Conservation (phyloP, 1,140 invertebrate genomes). For the Drosophila arawakana region DNA sequence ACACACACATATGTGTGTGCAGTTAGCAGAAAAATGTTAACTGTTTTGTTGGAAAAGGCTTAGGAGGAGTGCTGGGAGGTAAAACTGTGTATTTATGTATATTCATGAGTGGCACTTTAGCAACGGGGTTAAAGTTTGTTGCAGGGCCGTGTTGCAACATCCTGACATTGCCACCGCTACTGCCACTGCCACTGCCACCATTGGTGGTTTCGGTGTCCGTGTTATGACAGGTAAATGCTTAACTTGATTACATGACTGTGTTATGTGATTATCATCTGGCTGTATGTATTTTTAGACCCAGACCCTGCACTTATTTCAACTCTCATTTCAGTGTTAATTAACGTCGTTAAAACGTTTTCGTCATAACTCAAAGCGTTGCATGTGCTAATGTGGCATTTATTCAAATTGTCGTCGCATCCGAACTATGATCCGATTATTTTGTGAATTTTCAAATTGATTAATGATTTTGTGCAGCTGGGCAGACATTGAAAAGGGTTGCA, state of each 20-base stretch:
- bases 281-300: neutral
- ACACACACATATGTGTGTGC: conserved; percentile 47
- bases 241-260: conserved; percentile 18
- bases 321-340: conserved; percentile 61
- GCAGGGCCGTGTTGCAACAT: conserved; percentile 49
- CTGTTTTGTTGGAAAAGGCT: conserved; percentile 51
- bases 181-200: neutral
- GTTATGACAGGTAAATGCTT: conserved; percentile 28
- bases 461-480: conserved; percentile 55
- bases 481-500: conserved; percentile 32
- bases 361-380: conserved; percentile 4
- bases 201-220: no score
- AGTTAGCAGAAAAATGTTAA: conserved; percentile 70
- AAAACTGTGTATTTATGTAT: conserved; percentile 25
- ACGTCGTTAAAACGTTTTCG: conserved; percentile 48
- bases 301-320: neutral
- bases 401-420: conserved; percentile 29
- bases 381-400: conserved; percentile 36
- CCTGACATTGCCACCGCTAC: neutral
- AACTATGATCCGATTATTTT: conserved; percentile 32
- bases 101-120: conserved; percentile 49
- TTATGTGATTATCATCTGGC: conserved; percentile 10
- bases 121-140: conserved; percentile 68
- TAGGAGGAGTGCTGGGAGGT: conserved; percentile 13
- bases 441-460: conserved; percentile 61